Conservation (phyloP, 1,140 invertebrate genomes). For the Apis dorsata region DNA sequence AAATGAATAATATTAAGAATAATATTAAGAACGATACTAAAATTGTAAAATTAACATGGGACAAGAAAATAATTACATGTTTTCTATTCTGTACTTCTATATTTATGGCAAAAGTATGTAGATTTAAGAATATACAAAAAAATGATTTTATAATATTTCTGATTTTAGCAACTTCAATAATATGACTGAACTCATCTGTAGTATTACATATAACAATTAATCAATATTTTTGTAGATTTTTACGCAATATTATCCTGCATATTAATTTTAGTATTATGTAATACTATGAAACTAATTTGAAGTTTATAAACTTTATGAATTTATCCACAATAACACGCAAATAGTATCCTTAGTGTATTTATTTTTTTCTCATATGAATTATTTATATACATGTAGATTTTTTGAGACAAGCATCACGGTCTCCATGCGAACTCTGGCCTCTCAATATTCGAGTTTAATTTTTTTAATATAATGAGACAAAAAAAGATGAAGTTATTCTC, state of each 20-base stretch:
- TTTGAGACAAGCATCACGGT: slow-evolving; percentile 31
- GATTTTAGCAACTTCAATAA: too few relatives aligned
- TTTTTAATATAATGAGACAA: slow-evolving; percentile 61
- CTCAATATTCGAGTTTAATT: slow-evolving; percentile 25
- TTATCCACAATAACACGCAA: neutral
- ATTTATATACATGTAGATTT: slow-evolving; percentile 75
- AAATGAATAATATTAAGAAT: too few relatives aligned
- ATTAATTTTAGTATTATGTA: neutral
- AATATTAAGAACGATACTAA: too few relatives aligned
- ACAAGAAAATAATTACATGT: too few relatives aligned
- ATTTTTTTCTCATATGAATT: slow-evolving; percentile 73
- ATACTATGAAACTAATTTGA: neutral
- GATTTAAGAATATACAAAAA: too few relatives aligned
- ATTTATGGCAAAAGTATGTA: too few relatives aligned
- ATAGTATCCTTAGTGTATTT: slow-evolving; percentile 64
- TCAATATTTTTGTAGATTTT: too few relatives aligned
- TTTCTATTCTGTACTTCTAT: too few relatives aligned
- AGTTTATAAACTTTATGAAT: neutral
- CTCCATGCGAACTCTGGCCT: slow-evolving; percentile 18
- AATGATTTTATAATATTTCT: too few relatives aligned
- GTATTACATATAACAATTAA: too few relatives aligned
- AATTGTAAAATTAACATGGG: too few relatives aligned
- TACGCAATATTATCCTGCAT: neutral
- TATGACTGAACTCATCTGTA: too few relatives aligned
- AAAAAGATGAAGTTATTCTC: slow-evolving; percentile 44